These are phyloP conservation scores for Anguilla anguilla DNA, from an alignment of 2,797 vertebrate species.

Conservation along the genomic window DNA sequence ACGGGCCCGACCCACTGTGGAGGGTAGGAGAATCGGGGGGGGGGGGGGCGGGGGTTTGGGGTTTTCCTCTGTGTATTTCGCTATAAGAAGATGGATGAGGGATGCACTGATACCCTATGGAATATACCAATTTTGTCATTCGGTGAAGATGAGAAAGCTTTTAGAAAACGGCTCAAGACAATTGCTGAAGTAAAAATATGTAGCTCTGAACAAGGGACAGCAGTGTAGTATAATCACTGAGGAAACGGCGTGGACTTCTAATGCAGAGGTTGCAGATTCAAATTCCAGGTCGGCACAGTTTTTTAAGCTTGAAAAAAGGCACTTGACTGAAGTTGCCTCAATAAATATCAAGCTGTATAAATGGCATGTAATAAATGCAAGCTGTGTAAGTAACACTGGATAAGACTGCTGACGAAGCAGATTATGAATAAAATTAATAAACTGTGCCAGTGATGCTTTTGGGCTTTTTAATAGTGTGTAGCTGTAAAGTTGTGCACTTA, in stretches of 20 bases:
- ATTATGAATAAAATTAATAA: not conserved
- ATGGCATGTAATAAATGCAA: not conserved
- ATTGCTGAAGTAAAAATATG: too few species aligned
- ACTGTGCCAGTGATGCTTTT: not conserved
- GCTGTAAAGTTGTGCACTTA: not conserved
- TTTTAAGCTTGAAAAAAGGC: not conserved
- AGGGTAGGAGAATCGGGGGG: constrained; percentile 70
- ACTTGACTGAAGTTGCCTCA: constrained; percentile 20
- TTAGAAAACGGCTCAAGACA: too few species aligned
- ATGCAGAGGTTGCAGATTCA: not conserved
- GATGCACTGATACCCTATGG: too few species aligned
- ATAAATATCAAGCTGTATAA: not conserved
- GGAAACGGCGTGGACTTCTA: not conserved
- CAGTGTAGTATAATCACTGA: not conserved
- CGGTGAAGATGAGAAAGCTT: too few species aligned
- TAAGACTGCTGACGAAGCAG: not conserved
- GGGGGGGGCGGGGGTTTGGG: not conserved
- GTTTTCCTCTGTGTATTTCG: not conserved
- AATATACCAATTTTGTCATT: too few species aligned
- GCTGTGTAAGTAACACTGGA: constrained; percentile 60
- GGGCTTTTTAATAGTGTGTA: not conserved
- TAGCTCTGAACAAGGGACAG: too few species aligned
- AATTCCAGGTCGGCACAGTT: not conserved
- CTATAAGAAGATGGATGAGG: not conserved
- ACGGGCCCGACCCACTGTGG: constrained; percentile 68